Percentiles rank a stretch among this genome's conserved stretches.
Conservation (phyloP, 1,140 invertebrate genomes). For the Fopius arisanus region DNA sequence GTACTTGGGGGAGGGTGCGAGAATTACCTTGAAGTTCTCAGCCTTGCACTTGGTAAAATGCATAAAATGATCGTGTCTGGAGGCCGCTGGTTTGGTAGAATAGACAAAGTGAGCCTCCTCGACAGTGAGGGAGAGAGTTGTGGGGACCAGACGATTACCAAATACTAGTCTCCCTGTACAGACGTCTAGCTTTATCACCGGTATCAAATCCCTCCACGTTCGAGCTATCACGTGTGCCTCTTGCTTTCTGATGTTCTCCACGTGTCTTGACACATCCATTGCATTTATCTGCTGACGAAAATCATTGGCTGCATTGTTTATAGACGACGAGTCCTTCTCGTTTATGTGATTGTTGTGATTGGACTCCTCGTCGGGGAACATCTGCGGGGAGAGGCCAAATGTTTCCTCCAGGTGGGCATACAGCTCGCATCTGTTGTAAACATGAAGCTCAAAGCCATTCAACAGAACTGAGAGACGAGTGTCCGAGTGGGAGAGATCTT, state of each 20-base stretch:
- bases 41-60: conserved; percentile 94
- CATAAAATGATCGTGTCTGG: conserved; percentile 93
- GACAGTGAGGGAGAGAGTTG: conserved; percentile 89
- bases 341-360: conserved; percentile 51
- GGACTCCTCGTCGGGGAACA: conserved; percentile 69
- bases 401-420: conserved; percentile 89
- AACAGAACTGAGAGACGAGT: conserved; percentile 92
- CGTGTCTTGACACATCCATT: conserved; percentile 57
- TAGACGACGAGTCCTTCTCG: conserved; percentile 60
- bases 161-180: conserved; percentile 91
- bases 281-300: conserved; percentile 76
- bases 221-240: conserved; percentile 74
- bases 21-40: conserved; percentile 94
- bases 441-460: conserved; percentile 95
- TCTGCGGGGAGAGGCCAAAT: conserved; percentile 84
- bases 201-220: conserved; percentile 95
- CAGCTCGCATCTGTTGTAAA: conserved; percentile 91
- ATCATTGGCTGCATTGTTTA: conserved; percentile 61
- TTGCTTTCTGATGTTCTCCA: conserved; percentile 59
- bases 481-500: conserved; percentile 96
- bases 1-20: conserved; percentile 93
- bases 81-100: conserved; percentile 93
- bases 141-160: conserved; percentile 95
- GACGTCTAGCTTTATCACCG: conserved; percentile 95
- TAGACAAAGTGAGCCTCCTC: conserved; percentile 96